Evolutionary conservation across 2,797 vertebrate species (phyloP), one percentile per base, ranked within the genome.

Genomic region (Gallinago solitaria): DNA sequence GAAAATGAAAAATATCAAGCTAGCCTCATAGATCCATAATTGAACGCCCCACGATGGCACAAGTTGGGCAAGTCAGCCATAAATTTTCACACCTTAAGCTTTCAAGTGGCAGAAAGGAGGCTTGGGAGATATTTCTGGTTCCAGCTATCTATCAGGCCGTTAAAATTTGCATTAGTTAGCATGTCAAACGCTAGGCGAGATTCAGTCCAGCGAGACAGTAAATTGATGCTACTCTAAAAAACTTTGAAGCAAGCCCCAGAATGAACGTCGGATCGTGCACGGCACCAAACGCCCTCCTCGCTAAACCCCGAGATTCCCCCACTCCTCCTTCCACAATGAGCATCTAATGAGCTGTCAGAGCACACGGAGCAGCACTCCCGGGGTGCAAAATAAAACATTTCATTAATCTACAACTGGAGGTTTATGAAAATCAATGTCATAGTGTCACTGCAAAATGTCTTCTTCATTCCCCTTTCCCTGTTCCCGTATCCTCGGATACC

Each of bases 171-270:
- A 95, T 96, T 93, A 84, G 79, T 81, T 96, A 83, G 86, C 90
- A 87, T 45, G 60, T 56, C 67, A 89, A 94, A 94, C 37, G 20
- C 51, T 87, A 96, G 76, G 63, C 68, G 83, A 60, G 87, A 95
- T 64, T 89, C 76, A 96, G 84, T 86, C 83, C 76, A 91, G 51
- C 7, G 14, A 94, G 90, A 96, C 27, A 93, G 43, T 73, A 96
- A 97, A 96, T 93, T 95, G 93, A 95, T 92, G 85, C 67, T 68
- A 16, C 70, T 56, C 61, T 94, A 54, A 95, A 97, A 97, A 97
- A 81, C 78, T 90, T n/a, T 59, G 64, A 87, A 92, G 74, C 9
- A 64, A 97, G 79, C 70, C 76, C 28, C 88, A 76, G 56, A 87
- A 90, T 21, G 87, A 75, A 35, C 47, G 21, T 2, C 24, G 35